phyloP scores from a whole-genome alignment of 2,113 vertebrate genomes.

The Sylvia atricapilla region DNA sequence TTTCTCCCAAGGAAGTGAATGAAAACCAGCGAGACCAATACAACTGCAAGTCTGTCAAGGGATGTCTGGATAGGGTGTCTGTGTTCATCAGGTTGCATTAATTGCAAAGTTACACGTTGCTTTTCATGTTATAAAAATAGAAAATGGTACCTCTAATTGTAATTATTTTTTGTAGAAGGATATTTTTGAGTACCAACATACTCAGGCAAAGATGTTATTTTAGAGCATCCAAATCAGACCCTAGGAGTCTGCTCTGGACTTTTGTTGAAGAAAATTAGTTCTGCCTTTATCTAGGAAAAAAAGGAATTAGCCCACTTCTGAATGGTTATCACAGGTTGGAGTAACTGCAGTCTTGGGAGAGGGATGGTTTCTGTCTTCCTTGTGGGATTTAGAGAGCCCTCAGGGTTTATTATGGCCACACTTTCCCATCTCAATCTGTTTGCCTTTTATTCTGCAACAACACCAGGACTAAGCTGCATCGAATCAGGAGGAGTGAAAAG shows the following conservation, averaged over 20 bases:
- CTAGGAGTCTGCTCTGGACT: background rate
- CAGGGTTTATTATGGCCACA: background rate
- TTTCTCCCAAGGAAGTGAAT: background rate
- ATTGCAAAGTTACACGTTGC: background rate
- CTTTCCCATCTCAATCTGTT: background rate
- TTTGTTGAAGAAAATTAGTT: background rate
- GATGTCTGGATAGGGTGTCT: background rate
- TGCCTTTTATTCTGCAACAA: background rate
- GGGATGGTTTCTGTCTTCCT: background rate
- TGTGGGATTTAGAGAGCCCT: background rate
- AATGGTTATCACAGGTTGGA: background rate
- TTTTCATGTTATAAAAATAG: background rate
- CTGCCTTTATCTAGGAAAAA: background rate
- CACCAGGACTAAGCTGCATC: background rate
- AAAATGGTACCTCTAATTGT: background rate
- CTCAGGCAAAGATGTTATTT: background rate
- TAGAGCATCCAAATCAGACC: background rate
- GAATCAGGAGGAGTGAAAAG: background rate
- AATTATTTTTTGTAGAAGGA: background rate
- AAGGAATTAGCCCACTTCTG: background rate
- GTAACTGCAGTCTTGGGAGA: background rate
- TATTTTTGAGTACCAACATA: background rate
- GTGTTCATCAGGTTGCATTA: background rate
- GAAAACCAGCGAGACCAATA: background rate
- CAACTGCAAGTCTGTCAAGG: background rate